Evolutionary conservation across 2,888 invertebrate species (phyloP).

Genomic region (Agonopterix heracliana): DNA sequence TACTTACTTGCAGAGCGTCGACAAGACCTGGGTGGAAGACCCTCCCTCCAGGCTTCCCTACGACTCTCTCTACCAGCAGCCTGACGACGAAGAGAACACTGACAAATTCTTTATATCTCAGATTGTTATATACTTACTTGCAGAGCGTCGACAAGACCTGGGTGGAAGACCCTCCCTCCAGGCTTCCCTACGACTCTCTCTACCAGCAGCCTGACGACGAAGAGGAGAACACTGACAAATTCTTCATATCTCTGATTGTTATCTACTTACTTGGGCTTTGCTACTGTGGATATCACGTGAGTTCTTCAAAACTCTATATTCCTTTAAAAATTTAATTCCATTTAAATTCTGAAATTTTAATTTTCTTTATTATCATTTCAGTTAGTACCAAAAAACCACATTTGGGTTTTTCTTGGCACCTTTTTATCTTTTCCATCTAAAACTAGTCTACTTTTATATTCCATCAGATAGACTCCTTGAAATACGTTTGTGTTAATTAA

Average conservation of each 20-base stretch:
- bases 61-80: slow-evolving; percentile 83
- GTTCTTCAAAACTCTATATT: too few species aligned
- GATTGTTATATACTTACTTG: slow-evolving; percentile 78
- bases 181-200: slow-evolving; percentile 83
- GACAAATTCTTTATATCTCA: slow-evolving; percentile 88
- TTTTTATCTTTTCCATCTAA: too few species aligned
- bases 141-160: slow-evolving; percentile 87
- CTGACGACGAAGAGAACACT: slow-evolving; percentile 85
- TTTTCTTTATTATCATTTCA: too few species aligned
- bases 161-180: slow-evolving; percentile 89
- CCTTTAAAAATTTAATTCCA: too few species aligned
- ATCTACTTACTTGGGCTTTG: slow-evolving; percentile 80
- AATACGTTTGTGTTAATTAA: too few species aligned
- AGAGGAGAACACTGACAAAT: slow-evolving; percentile 87
- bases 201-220: slow-evolving; percentile 84
- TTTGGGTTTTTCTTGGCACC: too few species aligned
- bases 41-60: slow-evolving; percentile 86
- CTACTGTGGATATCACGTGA: slow-evolving; percentile 81
- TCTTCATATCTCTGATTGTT: slow-evolving; percentile 86
- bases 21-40: slow-evolving; percentile 90
- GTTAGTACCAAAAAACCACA: too few species aligned
- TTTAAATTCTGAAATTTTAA: too few species aligned
- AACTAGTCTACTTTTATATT: not conserved
- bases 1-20: slow-evolving; percentile 85
- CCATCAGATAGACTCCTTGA: not conserved